Conservation (phyloP, 2,113 vertebrate genomes). For the Sebastes schlegelii region DNA sequence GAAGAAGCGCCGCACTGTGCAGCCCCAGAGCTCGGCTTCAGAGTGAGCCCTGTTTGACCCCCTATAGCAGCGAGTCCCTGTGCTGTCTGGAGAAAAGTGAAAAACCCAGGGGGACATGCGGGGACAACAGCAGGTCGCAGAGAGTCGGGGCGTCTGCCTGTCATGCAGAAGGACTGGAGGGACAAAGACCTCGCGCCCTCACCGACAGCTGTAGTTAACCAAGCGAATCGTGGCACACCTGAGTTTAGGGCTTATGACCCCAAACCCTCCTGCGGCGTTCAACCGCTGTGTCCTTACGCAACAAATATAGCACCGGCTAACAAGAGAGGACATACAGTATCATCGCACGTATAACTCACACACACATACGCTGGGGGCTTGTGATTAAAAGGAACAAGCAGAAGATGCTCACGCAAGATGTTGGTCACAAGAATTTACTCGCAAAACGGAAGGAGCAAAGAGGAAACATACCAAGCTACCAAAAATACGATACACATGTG, state of each 20-base stretch:
- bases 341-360: conserved; percentile 4
- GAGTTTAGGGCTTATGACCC: conserved; percentile 62
- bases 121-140: conserved; percentile 43
- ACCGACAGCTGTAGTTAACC: conserved; percentile 76
- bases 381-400: conserved; percentile 26
- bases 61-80: conserved; percentile 36
- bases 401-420: conserved; percentile 14
- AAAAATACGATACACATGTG: not conserved
- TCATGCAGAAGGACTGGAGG: conserved; percentile 52
- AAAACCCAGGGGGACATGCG: conserved; percentile 41
- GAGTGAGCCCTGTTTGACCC: conserved; percentile 53
- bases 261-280: conserved; percentile 25
- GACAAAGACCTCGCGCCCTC: conserved; percentile 53
- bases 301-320: not conserved
- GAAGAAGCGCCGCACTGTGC: not conserved
- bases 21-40: conserved; percentile 28
- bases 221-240: conserved; percentile 68
- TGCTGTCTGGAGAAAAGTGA: conserved; percentile 63
- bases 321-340: conserved; percentile 15
- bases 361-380: not conserved
- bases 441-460: not conserved
- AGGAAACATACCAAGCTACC: not conserved
- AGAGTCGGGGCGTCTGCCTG: conserved; percentile 55
- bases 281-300: conserved; percentile 30
- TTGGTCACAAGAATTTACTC: conserved; percentile 4